phyloP scores from a whole-genome alignment of 2,888 invertebrate genomes.

The Chydorus sphaericus region DNA sequence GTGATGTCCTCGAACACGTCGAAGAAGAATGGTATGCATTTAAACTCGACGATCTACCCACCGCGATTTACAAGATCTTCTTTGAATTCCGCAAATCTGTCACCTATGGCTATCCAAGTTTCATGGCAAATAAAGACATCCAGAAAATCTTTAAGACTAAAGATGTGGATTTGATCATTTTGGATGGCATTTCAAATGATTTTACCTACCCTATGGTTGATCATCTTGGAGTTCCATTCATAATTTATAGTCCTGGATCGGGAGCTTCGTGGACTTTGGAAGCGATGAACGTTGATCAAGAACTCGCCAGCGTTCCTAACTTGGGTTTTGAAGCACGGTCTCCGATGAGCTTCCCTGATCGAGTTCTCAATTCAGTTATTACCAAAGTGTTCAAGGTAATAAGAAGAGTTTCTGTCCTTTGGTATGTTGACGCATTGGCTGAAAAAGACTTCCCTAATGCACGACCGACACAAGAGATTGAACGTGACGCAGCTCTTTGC shows the following conservation, averaged over 20 bases:
- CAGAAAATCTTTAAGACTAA: neutral
- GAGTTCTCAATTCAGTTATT: neutral
- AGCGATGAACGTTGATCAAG: neutral
- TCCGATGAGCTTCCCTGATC: neutral
- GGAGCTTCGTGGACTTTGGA: neutral
- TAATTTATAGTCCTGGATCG: neutral
- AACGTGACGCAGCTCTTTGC: neutral
- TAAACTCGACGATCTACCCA: neutral
- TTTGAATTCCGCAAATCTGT: too few relatives aligned
- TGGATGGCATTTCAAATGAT: conserved; percentile 6
- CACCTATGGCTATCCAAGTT: neutral
- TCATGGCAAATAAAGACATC: neutral
- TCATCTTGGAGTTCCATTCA: neutral
- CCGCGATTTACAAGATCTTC: too few relatives aligned
- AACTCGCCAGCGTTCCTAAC: neutral
- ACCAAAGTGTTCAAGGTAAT: neutral
- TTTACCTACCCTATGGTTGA: conserved; percentile 2
- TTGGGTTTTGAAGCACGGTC: neutral
- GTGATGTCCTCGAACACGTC: neutral
- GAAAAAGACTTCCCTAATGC: neutral
- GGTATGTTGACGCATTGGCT: neutral
- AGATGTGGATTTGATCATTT: neutral
- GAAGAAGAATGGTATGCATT: neutral
- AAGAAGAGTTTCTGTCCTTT: neutral
- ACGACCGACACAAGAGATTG: neutral